Base-by-base conservation (phyloP, 2,888 invertebrate species). In the Ectropis crepuscularia region DNA sequence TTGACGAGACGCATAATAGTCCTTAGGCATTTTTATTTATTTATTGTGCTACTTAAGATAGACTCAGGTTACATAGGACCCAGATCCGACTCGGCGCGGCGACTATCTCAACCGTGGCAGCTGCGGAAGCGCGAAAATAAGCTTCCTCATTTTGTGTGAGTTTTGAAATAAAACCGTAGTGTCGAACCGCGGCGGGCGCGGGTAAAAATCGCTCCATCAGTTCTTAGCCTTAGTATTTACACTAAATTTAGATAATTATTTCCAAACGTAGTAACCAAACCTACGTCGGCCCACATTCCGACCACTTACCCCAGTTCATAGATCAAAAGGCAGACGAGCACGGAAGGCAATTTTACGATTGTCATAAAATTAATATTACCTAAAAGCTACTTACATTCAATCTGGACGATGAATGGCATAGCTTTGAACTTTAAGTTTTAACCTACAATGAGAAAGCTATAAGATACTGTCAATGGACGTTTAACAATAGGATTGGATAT, bases 331-430 rank as follows among this genome's bases (percentile, higher is more conserved):
- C 45, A 57, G 57, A 39, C 46, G 63, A 39, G 43, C 48, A 49
- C 57, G 55, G 65, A 58, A 54, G 57, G 43, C 53, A 38, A 12
- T 43, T 62, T 63, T 58, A 63, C 63, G 53, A 53, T n/a, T 9
- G 53, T 48, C 63, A 49, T 63, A 63, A 63, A 63, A 63, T 63
- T 58, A 63, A 63, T 63, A 63, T 51, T 45, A 46, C 57, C 57
- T 43, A 53, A 58, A 28, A 63, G 57, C 57, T 57, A 45, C 61
- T 57, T 62, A 57, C 41, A 53, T 46, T 43, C 37, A 45, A 36
- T 57, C 36, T 47, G 9, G 10, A 46, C 12, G 36, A 62, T 43
- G 9, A 45, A 53, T 53, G 57, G 9, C 38, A 41, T 37, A 28
- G 37, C 51, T 57, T 53, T 63, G 63, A 63, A 58, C 58, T 58